A percentile compares a stretch with the other conserved stretches of the same genome.
Conservation (phyloP, 2,888 invertebrate species). For the Maniola hyperantus region DNA sequence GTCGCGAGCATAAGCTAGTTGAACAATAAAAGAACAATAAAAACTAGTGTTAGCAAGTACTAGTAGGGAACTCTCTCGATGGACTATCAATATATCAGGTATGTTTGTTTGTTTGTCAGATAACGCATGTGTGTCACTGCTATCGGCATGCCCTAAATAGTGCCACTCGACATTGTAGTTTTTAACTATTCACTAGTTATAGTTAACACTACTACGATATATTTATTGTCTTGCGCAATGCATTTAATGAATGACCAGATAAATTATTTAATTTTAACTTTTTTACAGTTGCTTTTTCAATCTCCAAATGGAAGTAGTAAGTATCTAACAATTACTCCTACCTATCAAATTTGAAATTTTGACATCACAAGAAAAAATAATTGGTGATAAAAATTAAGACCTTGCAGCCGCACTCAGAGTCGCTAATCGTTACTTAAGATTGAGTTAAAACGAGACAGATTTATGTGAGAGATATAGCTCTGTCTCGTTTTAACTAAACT, state of each 20-base stretch:
- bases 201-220: constrained; percentile 37
- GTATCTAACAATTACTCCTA: too few species aligned
- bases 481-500: too few species aligned
- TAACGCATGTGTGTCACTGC: constrained; percentile 47
- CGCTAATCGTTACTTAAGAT: too few species aligned
- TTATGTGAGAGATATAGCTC: too few species aligned
- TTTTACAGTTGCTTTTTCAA: not conserved
- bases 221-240: constrained; percentile 13
- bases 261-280: not conserved
- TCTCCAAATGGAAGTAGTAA: too few species aligned
- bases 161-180: constrained; percentile 28
- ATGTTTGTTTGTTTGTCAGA: constrained; percentile 48
- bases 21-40: not conserved
- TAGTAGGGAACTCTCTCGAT: constrained; percentile 35
- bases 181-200: constrained; percentile 28
- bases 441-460: too few species aligned
- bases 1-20: too few species aligned
- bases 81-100: constrained; percentile 38
- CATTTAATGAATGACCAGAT: not conserved
- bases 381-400: too few species aligned
- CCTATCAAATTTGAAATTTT: too few species aligned
- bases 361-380: too few species aligned
- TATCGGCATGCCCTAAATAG: constrained; percentile 47
- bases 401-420: too few species aligned
- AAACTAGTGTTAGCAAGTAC: constrained; percentile 6